phyloP scores from a whole-genome alignment of 2,888 invertebrate species.

The Gari tellinella region DNA sequence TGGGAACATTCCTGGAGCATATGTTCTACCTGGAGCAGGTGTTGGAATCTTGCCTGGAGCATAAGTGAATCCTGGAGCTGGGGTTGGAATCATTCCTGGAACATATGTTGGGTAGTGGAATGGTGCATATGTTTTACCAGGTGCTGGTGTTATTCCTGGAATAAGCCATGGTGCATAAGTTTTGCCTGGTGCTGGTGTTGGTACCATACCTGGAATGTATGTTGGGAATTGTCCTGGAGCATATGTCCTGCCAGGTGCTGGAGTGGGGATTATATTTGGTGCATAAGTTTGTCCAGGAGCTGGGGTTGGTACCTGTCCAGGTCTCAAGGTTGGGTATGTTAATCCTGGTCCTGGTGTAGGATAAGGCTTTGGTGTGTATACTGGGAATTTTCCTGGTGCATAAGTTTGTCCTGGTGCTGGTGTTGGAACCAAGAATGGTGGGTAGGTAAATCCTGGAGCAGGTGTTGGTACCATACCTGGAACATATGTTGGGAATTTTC shows the following conservation, averaged over 20 bases:
- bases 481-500: slow-evolving; percentile 48
- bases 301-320: slow-evolving; percentile 54
- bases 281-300: slow-evolving; percentile 55
- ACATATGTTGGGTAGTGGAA: slow-evolving; percentile 39
- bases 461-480: slow-evolving; percentile 58
- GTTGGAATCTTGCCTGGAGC: slow-evolving; percentile 46
- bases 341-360: slow-evolving; percentile 59
- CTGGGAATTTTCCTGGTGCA: slow-evolving; percentile 21
- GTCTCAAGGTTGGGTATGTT: slow-evolving; percentile 54
- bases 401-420: slow-evolving; percentile 35
- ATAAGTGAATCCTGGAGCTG: slow-evolving; percentile 44
- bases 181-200: slow-evolving; percentile 53
- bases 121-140: slow-evolving; percentile 49
- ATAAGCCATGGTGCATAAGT: slow-evolving; percentile 60
- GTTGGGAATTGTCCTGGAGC: slow-evolving; percentile 60
- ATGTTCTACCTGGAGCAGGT: slow-evolving; percentile 33
- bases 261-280: slow-evolving; percentile 55
- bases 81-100: slow-evolving; percentile 58
- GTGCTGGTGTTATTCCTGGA: slow-evolving; percentile 48
- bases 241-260: slow-evolving; percentile 58
- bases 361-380: slow-evolving; percentile 35
- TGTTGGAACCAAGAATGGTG: slow-evolving; percentile 55
- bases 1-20: slow-evolving; percentile 37
- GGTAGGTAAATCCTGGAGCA: slow-evolving; percentile 50
- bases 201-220: slow-evolving; percentile 57